A percentile compares a stretch with the other conserved stretches of the same genome.
Evolutionary conservation across 2,113 vertebrate genomes (phyloP).

Genomic region (Monarcha castaneiventris): DNA sequence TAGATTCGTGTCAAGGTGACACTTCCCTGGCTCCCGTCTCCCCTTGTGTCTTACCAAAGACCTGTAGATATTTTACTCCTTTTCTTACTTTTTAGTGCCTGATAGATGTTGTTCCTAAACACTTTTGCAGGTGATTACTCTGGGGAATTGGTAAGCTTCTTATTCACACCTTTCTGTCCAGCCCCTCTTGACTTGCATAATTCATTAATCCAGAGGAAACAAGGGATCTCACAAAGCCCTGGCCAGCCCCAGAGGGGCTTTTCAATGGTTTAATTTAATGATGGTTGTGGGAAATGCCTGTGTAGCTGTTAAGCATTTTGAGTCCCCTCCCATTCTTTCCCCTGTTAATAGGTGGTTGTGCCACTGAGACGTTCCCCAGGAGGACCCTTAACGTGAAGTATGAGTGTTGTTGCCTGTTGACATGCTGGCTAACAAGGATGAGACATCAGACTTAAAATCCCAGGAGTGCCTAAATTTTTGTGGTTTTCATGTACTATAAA

Average conservation of each 20-base stretch:
- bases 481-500: neutral
- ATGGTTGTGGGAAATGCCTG: neutral
- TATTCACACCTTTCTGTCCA: conserved; percentile 55
- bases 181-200: conserved; percentile 26
- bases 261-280: conserved; percentile 22
- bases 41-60: neutral
- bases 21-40: conserved; percentile 20
- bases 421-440: neutral
- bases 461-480: neutral
- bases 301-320: neutral
- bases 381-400: neutral
- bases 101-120: conserved; percentile 33
- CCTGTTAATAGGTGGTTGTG: conserved; percentile 7
- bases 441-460: neutral
- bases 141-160: conserved; percentile 44
- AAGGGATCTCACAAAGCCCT: neutral
- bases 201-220: conserved; percentile 50
- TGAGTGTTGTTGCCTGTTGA: neutral
- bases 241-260: neutral
- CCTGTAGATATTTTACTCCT: neutral
- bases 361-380: neutral
- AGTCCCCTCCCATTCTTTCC: conserved; percentile 20
- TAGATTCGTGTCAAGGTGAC: conserved; percentile 41
- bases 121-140: conserved; percentile 60
- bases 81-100: conserved; percentile 13